Conservation (phyloP, 2,113 vertebrate genomes). For the Puma concolor region DNA sequence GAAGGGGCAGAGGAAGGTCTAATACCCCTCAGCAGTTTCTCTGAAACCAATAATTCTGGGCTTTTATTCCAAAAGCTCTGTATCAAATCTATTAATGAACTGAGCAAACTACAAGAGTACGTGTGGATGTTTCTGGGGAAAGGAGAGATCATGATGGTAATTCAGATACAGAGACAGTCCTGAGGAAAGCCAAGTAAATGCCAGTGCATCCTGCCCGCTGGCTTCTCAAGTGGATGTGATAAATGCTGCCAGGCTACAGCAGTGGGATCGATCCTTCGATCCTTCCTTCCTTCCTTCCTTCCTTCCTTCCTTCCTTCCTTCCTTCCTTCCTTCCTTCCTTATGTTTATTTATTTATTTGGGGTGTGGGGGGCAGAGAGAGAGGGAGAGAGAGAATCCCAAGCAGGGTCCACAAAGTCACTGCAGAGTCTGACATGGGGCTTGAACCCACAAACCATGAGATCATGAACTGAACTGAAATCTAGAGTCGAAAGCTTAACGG, state of each 20-base stretch:
- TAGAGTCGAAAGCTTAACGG: no score
- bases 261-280: not conserved
- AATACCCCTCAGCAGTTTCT: conserved; percentile 23
- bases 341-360: no score
- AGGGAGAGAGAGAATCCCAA: no score
- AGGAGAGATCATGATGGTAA: not conserved
- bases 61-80: conserved; percentile 60
- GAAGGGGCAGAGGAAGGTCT: conserved; percentile 6
- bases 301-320: not conserved
- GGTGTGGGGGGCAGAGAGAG: no score
- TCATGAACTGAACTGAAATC: no score
- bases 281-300: no score
- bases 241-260: not conserved
- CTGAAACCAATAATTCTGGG: not conserved
- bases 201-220: not conserved
- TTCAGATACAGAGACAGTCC: conserved; percentile 36
- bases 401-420: no score
- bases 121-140: conserved; percentile 24
- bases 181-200: conserved; percentile 46
- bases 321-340: no score
- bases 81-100: conserved; percentile 31
- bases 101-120: not conserved
- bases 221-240: not conserved
- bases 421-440: no score
- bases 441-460: no score